Evolutionary conservation across 2,888 invertebrate species (phyloP).

Genomic region (Hyles lineata): DNA sequence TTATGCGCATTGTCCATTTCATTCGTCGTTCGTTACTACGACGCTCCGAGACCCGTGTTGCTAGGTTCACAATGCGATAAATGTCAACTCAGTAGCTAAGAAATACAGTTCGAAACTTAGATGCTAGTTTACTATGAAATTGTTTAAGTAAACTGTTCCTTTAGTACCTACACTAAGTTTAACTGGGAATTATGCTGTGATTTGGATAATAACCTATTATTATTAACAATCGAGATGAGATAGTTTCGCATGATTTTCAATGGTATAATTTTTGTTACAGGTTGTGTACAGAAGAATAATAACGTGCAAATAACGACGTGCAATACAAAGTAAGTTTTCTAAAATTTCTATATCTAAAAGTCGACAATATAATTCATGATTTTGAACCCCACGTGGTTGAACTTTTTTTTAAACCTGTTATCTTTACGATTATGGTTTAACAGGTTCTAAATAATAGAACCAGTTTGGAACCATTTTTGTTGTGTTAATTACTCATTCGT

Average conservation of each 20-base stretch:
- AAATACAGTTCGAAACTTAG: background rate
- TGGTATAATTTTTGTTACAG: conserved; percentile 39
- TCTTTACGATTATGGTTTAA: background rate
- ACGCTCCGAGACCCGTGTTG: conserved; percentile 43
- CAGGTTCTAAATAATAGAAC: conserved; percentile 3
- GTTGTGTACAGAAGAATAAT: conserved; percentile 47
- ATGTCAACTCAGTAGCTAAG: background rate
- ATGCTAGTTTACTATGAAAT: conserved; percentile 1
- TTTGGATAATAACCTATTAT: too few species aligned
- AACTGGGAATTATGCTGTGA: background rate
- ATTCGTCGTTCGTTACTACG: conserved; percentile 59
- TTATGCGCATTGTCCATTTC: conserved; percentile 83
- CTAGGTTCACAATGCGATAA: background rate
- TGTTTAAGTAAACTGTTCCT: too few species aligned
- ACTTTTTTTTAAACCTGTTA: background rate
- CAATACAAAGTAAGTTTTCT: conserved; percentile 54
- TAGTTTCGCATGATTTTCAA: too few species aligned
- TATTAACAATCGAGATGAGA: too few species aligned
- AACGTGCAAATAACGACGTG: conserved; percentile 46
- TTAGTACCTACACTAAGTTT: background rate
- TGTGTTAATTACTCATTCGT: conserved; percentile 53
- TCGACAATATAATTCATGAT: too few species aligned
- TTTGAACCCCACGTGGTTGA: background rate
- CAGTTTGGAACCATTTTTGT: conserved; percentile 19
- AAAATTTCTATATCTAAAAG: conserved; percentile 4